These are phyloP conservation scores for Rhagoletis pomonella DNA, from an alignment of 1,140 invertebrate species.

Conservation along the genomic window DNA sequence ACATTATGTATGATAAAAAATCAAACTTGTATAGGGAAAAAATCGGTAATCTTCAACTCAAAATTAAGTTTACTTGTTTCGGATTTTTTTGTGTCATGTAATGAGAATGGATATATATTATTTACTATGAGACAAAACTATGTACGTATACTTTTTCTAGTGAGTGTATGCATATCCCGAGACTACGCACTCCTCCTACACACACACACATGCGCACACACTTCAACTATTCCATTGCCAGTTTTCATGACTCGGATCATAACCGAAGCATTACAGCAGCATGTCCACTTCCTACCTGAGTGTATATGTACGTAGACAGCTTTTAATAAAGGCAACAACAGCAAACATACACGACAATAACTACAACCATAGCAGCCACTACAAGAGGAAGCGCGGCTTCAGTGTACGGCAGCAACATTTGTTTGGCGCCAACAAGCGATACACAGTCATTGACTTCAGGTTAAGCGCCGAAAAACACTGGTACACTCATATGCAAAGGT, in stretches of 20 bases:
- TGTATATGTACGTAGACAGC: neutral
- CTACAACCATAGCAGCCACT: too few species aligned
- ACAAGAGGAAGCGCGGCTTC: neutral
- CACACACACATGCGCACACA: neutral
- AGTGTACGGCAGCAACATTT: neutral
- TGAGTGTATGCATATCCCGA: too few species aligned
- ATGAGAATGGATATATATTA: too few species aligned
- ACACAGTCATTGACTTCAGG: neutral
- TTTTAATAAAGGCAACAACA: neutral
- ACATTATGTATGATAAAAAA: too few species aligned
- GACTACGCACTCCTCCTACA: neutral
- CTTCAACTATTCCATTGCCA: neutral
- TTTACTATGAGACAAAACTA: too few species aligned
- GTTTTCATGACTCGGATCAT: neutral
- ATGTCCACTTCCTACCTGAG: neutral
- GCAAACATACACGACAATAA: too few species aligned
- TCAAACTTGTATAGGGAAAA: too few species aligned
- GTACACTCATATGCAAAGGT: neutral
- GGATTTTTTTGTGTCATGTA: too few species aligned
- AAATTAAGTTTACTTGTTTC: too few species aligned
- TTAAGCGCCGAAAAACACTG: constrained; percentile 7
- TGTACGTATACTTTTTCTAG: too few species aligned
- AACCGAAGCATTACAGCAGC: neutral
- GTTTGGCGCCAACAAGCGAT: neutral
- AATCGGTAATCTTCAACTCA: too few species aligned